These are phyloP conservation scores for rabbit (Oryctolagus cuniculus) DNA, from an alignment of 2,113 vertebrate genomes.

Conservation along the genomic window mOryCun1.1 NC_091436.1:103739501-103740000, in stretches of 20 bases:
- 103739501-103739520: too few relatives aligned
- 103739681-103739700: conserved; percentile 28
- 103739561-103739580: too few relatives aligned
- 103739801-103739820: conserved; percentile 32
- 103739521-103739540: too few relatives aligned
- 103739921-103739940: too few relatives aligned
- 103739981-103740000: neutral
- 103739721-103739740: conserved; percentile 23
- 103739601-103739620: too few relatives aligned
- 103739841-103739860: neutral
- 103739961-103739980: too few relatives aligned
- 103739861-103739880: neutral
- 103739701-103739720: conserved; percentile 3
- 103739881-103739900: neutral
- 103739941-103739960: too few relatives aligned
- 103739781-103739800: neutral
- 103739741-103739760: conserved; percentile 40
- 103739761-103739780: neutral
- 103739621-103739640: too few relatives aligned
- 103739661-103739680: neutral
- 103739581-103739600: too few relatives aligned
- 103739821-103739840: conserved; percentile 16
- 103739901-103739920: neutral
- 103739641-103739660: too few relatives aligned
- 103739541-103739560: too few relatives aligned